Conservation (phyloP, 2,888 invertebrate genomes). For the Xestia sexstrigata region DNA sequence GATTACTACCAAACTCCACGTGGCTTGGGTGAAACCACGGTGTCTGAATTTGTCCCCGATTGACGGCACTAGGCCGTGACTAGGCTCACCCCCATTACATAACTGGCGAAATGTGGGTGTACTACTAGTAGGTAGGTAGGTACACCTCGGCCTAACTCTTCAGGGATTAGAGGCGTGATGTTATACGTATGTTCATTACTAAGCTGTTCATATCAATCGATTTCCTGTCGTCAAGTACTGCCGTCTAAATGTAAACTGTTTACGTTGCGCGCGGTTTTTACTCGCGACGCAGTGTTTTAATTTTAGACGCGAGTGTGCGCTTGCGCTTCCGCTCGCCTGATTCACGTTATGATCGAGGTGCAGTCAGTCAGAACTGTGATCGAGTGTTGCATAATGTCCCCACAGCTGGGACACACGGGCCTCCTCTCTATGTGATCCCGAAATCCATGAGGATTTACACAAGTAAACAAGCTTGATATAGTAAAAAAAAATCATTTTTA, state of each 20-base stretch:
- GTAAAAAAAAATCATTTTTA: too few relatives aligned
- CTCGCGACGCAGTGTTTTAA: slow-evolving; percentile 77
- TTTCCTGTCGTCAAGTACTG: slow-evolving; percentile 64
- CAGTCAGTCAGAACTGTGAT: background rate
- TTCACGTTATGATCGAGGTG: slow-evolving; percentile 61
- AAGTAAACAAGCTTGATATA: too few relatives aligned
- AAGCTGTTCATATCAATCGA: slow-evolving; percentile 49
- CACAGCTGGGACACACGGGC: background rate
- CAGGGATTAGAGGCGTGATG: background rate
- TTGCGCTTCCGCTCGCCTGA: slow-evolving; percentile 75
- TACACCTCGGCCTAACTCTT: background rate
- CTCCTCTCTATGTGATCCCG: background rate
- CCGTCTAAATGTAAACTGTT: slow-evolving; percentile 72
- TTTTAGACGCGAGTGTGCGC: slow-evolving; percentile 78
- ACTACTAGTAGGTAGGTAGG: too few relatives aligned
- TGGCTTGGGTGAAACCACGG: too few relatives aligned
- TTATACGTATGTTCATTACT: background rate
- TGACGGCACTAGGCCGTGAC: too few relatives aligned
- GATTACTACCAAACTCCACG: too few relatives aligned
- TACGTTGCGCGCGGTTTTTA: slow-evolving; percentile 75
- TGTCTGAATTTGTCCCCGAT: too few relatives aligned
- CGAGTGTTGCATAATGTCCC: background rate
- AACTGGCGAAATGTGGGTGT: too few relatives aligned
- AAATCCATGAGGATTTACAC: background rate
- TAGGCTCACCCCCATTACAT: too few relatives aligned